Evolutionary conservation across 2,797 vertebrate species (phyloP), one percentile per base, ranked within the genome.

Genomic region (Ispidina lecontei): DNA sequence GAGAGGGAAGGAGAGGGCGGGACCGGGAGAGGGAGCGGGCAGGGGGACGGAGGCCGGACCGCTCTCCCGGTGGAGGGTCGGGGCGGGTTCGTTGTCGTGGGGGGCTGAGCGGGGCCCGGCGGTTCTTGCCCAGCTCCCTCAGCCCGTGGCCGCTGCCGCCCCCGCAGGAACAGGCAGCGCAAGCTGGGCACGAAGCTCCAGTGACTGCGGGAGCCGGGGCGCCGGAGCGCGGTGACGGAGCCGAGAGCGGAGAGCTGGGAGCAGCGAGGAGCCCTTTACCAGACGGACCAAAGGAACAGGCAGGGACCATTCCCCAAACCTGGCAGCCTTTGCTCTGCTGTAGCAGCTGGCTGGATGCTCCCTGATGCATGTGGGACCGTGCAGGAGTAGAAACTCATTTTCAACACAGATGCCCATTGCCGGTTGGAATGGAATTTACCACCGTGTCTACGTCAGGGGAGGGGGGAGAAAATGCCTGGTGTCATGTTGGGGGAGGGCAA

Each of bases 131-230:
- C 37, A 14, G 37, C 37, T 22, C 12, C 55, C 84, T 93, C 35
- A 95, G 29, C 59, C 17, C 26, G 19, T 31, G 20, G 15, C 62
- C 59, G 12, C 22, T 51, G 46, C 6, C 49, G 41, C 21, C 28
- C 3, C 78, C 94, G 25, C 96, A 99, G 99, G 97, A 99, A 99
- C 98, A 99, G 99, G 98, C 99, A 99, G 97, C 99, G 99, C 97
- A 99, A 99, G 98, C 98, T 99, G 93, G 99, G 99, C 94, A 99
- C 99, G 54, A 99, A 99, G 97, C 98, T 99, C 75, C 99, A 99
- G 98, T 99, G 99, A 99, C 67, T 58, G 12, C 81, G 37, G 77
- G 87, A 76, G 95, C 51, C 70, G 6, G 91, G 96, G 96, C 75
- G 91, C 84, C 91, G 93, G 97, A 96, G 93, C 12, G 46, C 17